These are phyloP conservation scores for Coracias cyanogaster DNA, from an alignment of 2,797 vertebrate species.

Conservation along the genomic window DNA sequence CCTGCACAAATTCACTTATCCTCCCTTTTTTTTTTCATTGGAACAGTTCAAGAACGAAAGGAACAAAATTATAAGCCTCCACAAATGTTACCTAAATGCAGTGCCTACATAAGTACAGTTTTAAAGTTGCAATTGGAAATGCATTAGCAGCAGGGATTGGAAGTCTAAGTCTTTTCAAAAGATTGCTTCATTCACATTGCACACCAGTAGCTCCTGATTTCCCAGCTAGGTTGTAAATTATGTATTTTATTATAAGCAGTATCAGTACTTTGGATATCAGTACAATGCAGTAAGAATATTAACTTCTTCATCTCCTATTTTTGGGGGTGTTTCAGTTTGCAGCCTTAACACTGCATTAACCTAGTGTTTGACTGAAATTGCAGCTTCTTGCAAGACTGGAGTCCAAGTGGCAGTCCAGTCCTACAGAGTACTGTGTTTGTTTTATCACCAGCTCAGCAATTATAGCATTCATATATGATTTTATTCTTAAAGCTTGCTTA, in stretches of 20 bases:
- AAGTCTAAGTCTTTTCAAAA: not conserved
- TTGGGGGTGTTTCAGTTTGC: not conserved
- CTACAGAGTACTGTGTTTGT: not conserved
- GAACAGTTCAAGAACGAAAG: not conserved
- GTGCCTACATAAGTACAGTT: not conserved
- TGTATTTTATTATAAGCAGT: not conserved
- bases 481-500: not conserved
- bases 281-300: not conserved
- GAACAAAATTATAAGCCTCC: not conserved
- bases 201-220: not conserved
- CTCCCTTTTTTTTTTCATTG: not conserved
- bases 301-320: not conserved
- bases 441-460: not conserved
- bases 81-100: not conserved
- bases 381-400: not conserved
- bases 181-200: slow-evolving; percentile 10
- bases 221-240: not conserved
- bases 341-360: not conserved
- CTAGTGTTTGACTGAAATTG: not conserved
- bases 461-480: not conserved
- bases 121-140: slow-evolving; percentile 28
- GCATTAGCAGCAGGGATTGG: slow-evolving; percentile 35
- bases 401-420: not conserved
- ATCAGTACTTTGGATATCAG: not conserved
- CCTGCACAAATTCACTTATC: not conserved